A percentile compares a stretch with the other conserved stretches of the same genome.
phyloP scores from a whole-genome alignment of 2,797 vertebrate genomes.

The Channa striata region DNA sequence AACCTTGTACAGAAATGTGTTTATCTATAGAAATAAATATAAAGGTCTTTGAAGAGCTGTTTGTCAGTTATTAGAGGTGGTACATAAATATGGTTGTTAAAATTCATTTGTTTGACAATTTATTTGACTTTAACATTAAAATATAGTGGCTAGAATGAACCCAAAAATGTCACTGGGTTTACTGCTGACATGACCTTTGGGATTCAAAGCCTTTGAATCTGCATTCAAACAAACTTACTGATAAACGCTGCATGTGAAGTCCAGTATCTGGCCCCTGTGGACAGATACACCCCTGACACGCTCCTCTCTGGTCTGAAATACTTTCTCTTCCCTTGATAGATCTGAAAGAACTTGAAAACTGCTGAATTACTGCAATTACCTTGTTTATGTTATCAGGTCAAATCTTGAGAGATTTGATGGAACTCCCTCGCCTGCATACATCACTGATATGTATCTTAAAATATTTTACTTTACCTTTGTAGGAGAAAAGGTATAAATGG shows the following conservation, averaged over 20 bases:
- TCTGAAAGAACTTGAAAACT: constrained; percentile 30
- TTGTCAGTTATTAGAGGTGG: neutral
- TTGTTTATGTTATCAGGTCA: constrained; percentile 41
- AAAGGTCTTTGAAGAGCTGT: neutral
- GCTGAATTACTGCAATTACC: constrained; percentile 17
- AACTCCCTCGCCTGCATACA: constrained; percentile 34
- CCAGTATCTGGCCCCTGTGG: constrained; percentile 46
- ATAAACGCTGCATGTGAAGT: constrained; percentile 66
- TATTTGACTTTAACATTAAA: no score
- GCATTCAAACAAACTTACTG: constrained; percentile 57
- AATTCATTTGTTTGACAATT: no score
- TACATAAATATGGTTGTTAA: neutral
- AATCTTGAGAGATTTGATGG: constrained; percentile 40
- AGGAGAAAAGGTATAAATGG: constrained; percentile 6
- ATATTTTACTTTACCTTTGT: neutral
- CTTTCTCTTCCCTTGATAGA: constrained; percentile 41
- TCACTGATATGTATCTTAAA: constrained; percentile 48
- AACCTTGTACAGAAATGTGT: neutral
- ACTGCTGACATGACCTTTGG: constrained; percentile 15
- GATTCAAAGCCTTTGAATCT: constrained; percentile 63
- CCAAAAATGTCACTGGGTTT: constrained; percentile 27
- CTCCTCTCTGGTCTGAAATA: constrained; percentile 55
- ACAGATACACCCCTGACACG: constrained; percentile 31
- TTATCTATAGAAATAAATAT: neutral
- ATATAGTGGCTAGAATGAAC: no score